Evolutionary conservation across 2,113 vertebrate genomes (phyloP).

Genomic region (Echinops telfairi): DNA sequence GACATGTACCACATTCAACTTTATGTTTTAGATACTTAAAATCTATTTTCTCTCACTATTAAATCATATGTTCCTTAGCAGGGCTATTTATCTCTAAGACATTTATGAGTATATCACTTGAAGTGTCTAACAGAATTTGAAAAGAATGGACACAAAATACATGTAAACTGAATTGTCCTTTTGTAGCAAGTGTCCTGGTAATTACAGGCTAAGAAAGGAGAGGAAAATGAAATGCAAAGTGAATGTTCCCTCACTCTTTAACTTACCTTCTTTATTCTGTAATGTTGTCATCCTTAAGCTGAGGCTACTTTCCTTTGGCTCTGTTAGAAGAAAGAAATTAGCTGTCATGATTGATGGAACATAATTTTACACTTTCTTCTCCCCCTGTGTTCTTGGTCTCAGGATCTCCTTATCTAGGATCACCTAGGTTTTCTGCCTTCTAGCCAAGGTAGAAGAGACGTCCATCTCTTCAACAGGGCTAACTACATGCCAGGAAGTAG

Average conservation of each 20-base stretch:
- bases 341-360: slow-evolving; percentile 8
- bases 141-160: slow-evolving; percentile 11
- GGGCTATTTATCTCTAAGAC: slow-evolving; percentile 45
- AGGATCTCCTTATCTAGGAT: slow-evolving; percentile 12
- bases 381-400: slow-evolving; percentile 33
- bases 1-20: slow-evolving; percentile 39
- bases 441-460: slow-evolving; percentile 2
- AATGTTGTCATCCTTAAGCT: slow-evolving; percentile 69
- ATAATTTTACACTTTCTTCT: slow-evolving; percentile 46
- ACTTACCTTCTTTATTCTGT: slow-evolving; percentile 73
- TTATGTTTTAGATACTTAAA: slow-evolving; percentile 55
- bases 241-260: background rate
- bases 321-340: slow-evolving; percentile 63
- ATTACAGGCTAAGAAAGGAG: background rate
- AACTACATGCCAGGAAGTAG: background rate
- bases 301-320: slow-evolving; percentile 49
- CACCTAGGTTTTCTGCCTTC: slow-evolving; percentile 22
- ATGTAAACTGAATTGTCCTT: background rate
- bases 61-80: slow-evolving; percentile 30
- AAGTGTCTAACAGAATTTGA: slow-evolving; percentile 42
- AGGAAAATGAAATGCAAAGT: slow-evolving; percentile 18
- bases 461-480: background rate
- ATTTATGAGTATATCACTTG: slow-evolving; percentile 8
- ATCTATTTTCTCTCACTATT: slow-evolving; percentile 26
- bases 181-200: background rate